Conservation (phyloP, 2,888 invertebrate genomes). For the Subacronicta megacephala region DNA sequence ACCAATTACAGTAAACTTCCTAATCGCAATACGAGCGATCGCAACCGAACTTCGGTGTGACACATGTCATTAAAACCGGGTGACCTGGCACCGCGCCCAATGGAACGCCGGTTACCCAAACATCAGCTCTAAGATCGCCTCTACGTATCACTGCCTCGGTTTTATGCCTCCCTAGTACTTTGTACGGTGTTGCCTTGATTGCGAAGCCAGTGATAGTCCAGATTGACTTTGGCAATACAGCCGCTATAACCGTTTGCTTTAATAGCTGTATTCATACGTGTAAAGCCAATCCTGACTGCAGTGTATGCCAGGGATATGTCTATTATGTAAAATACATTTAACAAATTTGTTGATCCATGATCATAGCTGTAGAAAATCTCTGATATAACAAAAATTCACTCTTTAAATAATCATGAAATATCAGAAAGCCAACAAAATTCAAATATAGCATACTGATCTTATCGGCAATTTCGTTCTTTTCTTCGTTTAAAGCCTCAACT, state of each 20-base stretch:
- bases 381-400: too few relatives aligned
- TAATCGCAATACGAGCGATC: slow-evolving; percentile 39
- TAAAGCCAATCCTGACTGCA: slow-evolving; percentile 12
- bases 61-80: slow-evolving; percentile 9
- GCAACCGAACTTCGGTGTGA: slow-evolving; percentile 45
- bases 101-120: slow-evolving; percentile 63
- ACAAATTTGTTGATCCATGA: too few relatives aligned
- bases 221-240: slow-evolving; percentile 51
- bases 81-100: slow-evolving; percentile 70
- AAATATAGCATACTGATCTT: too few relatives aligned
- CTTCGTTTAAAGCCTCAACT: too few relatives aligned
- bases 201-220: slow-evolving; percentile 48
- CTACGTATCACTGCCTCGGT: slow-evolving; percentile 57
- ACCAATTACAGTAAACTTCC: slow-evolving; percentile 24
- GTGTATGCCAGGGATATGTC: not conserved
- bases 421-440: too few relatives aligned
- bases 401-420: too few relatives aligned
- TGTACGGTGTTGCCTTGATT: slow-evolving; percentile 55
- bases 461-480: too few relatives aligned
- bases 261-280: slow-evolving; percentile 38
- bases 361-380: too few relatives aligned
- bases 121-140: slow-evolving; percentile 63
- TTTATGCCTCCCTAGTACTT: slow-evolving; percentile 61
- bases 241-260: slow-evolving; percentile 55
- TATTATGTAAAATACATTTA: not conserved